A percentile compares a stretch with the other conserved stretches of the same genome.
phyloP scores from a whole-genome alignment of 2,888 invertebrate species.

The Nephrotoma appendiculata region DNA sequence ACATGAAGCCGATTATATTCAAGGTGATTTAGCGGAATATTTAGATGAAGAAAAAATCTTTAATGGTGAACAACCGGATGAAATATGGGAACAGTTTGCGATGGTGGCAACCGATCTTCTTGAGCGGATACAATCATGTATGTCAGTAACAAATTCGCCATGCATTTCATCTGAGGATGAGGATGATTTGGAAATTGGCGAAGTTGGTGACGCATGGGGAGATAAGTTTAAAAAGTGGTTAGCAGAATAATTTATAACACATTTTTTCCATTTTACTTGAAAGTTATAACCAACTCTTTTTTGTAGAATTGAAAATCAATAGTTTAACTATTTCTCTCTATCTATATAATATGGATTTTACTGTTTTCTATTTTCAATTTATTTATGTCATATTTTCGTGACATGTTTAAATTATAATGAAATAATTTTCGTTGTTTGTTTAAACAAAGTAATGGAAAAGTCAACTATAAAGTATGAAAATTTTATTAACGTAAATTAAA shows the following conservation, averaged over 20 bases:
- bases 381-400: background rate
- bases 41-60: conserved; percentile 45
- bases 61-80: conserved; percentile 22
- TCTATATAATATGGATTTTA: background rate
- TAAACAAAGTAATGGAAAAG: background rate
- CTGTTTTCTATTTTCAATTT: background rate
- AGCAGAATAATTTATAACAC: conserved; percentile 5
- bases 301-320: background rate
- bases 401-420: background rate
- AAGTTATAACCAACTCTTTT: background rate
- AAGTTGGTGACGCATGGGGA: conserved; percentile 9
- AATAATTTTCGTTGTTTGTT: background rate
- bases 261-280: background rate
- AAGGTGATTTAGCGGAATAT: conserved; percentile 39
- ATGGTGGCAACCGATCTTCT: conserved; percentile 58
- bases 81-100: conserved; percentile 59
- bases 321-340: background rate
- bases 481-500: background rate
- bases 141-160: conserved; percentile 12
- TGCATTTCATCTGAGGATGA: conserved; percentile 12
- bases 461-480: background rate
- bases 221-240: conserved; percentile 11
- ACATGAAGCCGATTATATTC: conserved; percentile 37
- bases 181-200: background rate
- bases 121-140: conserved; percentile 34